These are phyloP conservation scores for Troides helena DNA, from an alignment of 2,888 invertebrate genomes.

Conservation along the genomic window DNA sequence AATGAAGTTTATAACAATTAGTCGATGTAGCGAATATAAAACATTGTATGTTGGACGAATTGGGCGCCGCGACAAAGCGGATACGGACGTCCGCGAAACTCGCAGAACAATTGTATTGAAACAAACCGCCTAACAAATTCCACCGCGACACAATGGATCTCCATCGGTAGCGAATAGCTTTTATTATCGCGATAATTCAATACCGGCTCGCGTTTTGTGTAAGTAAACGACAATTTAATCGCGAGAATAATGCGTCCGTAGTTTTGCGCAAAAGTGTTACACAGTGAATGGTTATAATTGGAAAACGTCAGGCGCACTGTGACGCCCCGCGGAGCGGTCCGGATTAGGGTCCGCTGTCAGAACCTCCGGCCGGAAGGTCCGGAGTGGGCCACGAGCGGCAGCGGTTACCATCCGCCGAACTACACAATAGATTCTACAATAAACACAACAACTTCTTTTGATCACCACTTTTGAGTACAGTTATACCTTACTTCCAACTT, in stretches of 20 bases:
- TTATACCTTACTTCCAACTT: no score
- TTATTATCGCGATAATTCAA: conserved; percentile 42
- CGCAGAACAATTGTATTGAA: conserved; percentile 29
- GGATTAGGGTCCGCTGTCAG: conserved; percentile 73
- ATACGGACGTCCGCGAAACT: conserved; percentile 18
- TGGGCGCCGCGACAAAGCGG: conserved; percentile 15
- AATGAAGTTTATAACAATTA: not conserved
- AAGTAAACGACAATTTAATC: conserved; percentile 47
- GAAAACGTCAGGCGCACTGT: conserved; percentile 67
- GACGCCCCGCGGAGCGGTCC: conserved; percentile 66
- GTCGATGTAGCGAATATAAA: conserved; percentile 2
- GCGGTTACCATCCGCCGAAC: conserved; percentile 25
- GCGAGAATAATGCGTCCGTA: conserved; percentile 45
- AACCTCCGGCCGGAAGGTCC: conserved; percentile 45
- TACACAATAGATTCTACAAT: not conserved
- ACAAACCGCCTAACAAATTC: conserved; percentile 28
- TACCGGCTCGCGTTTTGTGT: conserved; percentile 40
- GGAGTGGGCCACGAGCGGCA: conserved; percentile 32
- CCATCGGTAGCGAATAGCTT: conserved; percentile 9
- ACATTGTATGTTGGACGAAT: conserved; percentile 18
- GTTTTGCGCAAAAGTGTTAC: conserved; percentile 65
- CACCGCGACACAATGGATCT: conserved; percentile 27
- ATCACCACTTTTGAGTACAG: no score
- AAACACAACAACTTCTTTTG: not conserved
- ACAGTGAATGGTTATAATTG: conserved; percentile 71